Evolutionary conservation across 2,113 vertebrate genomes (phyloP), one percentile per base, ranked within the genome.

Genomic region (Anarhynchus alexandrinus): DNA sequence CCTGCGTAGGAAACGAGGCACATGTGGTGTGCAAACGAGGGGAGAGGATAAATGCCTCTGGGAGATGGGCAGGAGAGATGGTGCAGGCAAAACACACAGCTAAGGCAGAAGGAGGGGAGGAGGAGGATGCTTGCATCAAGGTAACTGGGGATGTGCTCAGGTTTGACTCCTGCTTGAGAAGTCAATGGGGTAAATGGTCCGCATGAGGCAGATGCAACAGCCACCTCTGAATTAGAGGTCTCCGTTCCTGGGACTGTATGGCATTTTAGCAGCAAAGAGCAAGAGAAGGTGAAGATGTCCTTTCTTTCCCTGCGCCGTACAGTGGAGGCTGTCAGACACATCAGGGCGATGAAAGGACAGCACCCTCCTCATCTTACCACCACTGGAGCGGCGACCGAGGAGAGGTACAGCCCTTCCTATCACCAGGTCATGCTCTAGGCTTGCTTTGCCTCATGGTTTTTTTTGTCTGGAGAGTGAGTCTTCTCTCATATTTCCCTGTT

Each of bases 1-100:
- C 36, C 77, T 16, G 45, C 0, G 0, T 18, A 19, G 67, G 40
- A 32, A 45, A 71, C 0, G 0, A 19, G 66, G 52, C 29, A 11
- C 22, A 1, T 2, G 34, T 2, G 59, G 22, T 12, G 42, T 29
- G 36, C 3, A 32, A 21, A 6, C 0, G 9, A 70, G 25, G 43
- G 54, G 45, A 47, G 32, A 20, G 32, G 36, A 40, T 10, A 67
- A 20, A 29, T 1, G 9, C 40, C 45, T 19, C 36, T 13, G 42
- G 42, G n/a, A 73, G 25, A 15, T 11, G 23, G 40, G 32, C 42
- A 47, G 49, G 20, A 34, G 27, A 17, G 38, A 15, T 11, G 69
- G 34, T 94, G 86, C 38, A 21, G 55, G 7, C 9, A 49, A 77
- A 15, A 16, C 2, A 9, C 26, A 12, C 2, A 26, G 34, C 11